Evolutionary conservation across 2,888 invertebrate genomes (phyloP), one percentile per base, ranked within the genome.

Genomic region (Apamea sordens): DNA sequence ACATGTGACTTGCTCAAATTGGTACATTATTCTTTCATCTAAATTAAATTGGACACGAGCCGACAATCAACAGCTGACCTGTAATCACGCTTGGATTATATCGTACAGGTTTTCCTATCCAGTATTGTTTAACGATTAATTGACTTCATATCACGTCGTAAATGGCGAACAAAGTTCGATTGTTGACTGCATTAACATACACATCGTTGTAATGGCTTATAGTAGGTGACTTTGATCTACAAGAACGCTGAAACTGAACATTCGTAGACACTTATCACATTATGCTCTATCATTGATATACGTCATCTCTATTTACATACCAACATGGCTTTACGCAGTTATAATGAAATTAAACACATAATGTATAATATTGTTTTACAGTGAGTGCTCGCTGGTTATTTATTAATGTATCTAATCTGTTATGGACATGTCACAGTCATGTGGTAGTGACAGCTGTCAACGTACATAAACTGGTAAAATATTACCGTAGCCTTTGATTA

Each of bases 91-190:
- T 76, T 61, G 53, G 32, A 82, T 82, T 85, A 76, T 77, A 75
- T 77, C 74, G 63, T 50, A 77, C 59, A 79, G 73, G 70, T 84
- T 79, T 79, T 84, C 63, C 73, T 79, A 84, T 84, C 64, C 67
- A 82, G 76, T 77, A 76, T 79, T 82, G 73, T 82, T 79, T 44
- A 72, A 76, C 83, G 68, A 68, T 82, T 82, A 88, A 75, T 82
- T 80, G 47, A 80, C 73, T 78, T 79, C 77, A 72, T 77, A 87
- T 78, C 73, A 80, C 79, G 64, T 77, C 72, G 76, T 77, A 79
- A 85, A 80, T 79, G 76, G 73, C 44, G 70, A 88, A 85, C 87
- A 86, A 85, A 83, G 84, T 82, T 71, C 76, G 76, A 87, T 88
- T 85, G 87, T 85, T 82, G 79, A 82, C 70, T 70, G 75, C 78